Evolutionary conservation across 2,113 vertebrate species (phyloP).

Genomic region (Gavialis gangeticus): DNA sequence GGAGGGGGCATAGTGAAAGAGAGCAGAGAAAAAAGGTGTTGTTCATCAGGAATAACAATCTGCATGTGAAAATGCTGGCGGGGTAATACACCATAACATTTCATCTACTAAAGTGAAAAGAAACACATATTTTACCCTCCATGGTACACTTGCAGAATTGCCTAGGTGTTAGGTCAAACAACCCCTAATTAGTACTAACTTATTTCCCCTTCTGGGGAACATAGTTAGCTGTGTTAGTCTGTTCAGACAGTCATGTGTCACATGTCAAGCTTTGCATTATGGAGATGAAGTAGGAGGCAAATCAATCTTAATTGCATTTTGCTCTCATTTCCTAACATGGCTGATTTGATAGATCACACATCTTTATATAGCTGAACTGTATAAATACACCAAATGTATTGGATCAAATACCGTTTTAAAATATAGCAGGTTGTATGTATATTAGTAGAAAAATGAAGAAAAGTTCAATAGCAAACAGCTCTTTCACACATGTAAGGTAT

Average conservation of each 20-base stretch:
- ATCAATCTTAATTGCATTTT: not conserved
- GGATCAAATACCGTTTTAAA: not conserved
- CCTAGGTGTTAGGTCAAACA: not conserved
- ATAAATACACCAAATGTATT: not conserved
- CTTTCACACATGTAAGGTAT: not conserved
- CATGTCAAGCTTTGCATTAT: not conserved
- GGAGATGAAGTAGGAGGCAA: not conserved
- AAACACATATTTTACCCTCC: not conserved
- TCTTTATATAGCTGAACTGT: accelerated
- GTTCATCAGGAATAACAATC: not conserved
- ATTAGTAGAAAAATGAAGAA: not conserved
- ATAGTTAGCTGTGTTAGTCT: no score
- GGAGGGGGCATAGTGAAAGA: no score
- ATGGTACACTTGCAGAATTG: not conserved
- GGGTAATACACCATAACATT: not conserved
- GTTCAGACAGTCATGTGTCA: accelerated
- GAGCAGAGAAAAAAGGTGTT: accelerated
- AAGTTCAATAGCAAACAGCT: not conserved
- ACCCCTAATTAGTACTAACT: not conserved
- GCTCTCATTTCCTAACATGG: not conserved
- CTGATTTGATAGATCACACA: not conserved
- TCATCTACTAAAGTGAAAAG: not conserved
- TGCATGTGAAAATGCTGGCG: not conserved
- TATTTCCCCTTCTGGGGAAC: not conserved
- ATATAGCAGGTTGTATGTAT: accelerated